phyloP scores from a whole-genome alignment of 2,113 vertebrate genomes.

The Aix galericulata region DNA sequence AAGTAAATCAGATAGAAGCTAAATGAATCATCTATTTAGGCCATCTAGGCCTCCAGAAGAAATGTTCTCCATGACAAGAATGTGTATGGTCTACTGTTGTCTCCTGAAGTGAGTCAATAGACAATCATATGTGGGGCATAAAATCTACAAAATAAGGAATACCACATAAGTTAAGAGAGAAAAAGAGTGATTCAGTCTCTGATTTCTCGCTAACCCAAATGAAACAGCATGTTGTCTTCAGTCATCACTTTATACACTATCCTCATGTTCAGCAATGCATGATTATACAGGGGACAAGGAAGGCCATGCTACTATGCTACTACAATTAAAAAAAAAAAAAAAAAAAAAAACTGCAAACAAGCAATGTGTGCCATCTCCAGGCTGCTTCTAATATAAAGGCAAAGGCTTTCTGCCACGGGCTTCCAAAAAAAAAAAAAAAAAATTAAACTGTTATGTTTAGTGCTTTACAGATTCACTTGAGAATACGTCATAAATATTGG shows the following conservation, averaged over 20 bases:
- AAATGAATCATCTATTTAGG: background rate
- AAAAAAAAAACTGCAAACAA: background rate
- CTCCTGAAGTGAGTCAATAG: background rate
- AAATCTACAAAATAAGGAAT: background rate
- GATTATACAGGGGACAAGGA: background rate
- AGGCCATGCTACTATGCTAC: background rate
- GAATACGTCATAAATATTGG: background rate
- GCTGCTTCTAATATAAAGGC: background rate
- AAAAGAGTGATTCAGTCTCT: background rate
- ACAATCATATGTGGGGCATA: background rate
- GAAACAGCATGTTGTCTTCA: background rate
- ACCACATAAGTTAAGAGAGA: background rate
- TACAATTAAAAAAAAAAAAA: background rate
- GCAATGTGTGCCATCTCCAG: background rate
- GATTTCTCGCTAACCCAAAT: background rate
- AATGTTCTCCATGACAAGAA: background rate
- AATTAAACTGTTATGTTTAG: background rate
- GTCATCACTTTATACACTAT: background rate
- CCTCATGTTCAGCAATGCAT: fast-evolving
- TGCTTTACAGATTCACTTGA: background rate
- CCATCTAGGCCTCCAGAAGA: background rate
- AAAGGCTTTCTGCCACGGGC: background rate
- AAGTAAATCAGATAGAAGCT: background rate
- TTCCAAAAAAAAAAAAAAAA: background rate
- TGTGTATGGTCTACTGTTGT: background rate